Evolutionary conservation across 2,113 vertebrate genomes (phyloP), one percentile per base, ranked within the genome.

Genomic region (Gobiocypris rarus): DNA sequence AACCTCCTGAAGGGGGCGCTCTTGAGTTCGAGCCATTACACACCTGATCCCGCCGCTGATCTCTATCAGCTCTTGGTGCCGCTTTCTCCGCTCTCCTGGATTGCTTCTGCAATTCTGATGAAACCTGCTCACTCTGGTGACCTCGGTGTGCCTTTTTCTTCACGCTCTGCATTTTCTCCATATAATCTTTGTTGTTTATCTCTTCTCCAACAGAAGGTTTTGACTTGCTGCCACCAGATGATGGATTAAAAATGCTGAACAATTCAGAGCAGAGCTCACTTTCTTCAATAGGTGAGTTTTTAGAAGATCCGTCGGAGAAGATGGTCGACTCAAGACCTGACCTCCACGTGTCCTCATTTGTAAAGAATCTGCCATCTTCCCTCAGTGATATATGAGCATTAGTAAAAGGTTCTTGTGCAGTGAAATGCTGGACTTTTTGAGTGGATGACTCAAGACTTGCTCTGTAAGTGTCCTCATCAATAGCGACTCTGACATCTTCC

Each of bases 1-100:
- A 93, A 2, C 83, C 31, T 22, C 85, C 77, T 69, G 76, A 85
- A 58, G 89, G 86, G 31, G 87, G 85, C 5, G 80, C 88, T 48
- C 67, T 88, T 0, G 89, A 89, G 67, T 56, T 45, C 0, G 73
- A 41, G 3, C 34, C 48, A 5, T 85, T 48, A 2, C 13, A 71
- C 0, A 24, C 43, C 81, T 79, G 83, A 63, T 43, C 41, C 26
- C 48, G 54, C 3, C 31, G 69, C 52, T 19, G 59, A 1, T 76
- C 54, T 17, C 10, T 26, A 41, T 4, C 26, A 17, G 4, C 26
- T 56, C 24, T 63, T 41, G 3, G 50, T 77, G 1, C 58, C 19
- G 38, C 10, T 38, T 34, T 22, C 26, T 73, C 54, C 13, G 4
- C 26, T 75, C 28, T 70, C 38, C 65, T 28, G 10, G 38, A 67